These are phyloP conservation scores for Cephus rjabovi DNA, from an alignment of 2,888 invertebrate genomes.

Conservation along the genomic window DNA sequence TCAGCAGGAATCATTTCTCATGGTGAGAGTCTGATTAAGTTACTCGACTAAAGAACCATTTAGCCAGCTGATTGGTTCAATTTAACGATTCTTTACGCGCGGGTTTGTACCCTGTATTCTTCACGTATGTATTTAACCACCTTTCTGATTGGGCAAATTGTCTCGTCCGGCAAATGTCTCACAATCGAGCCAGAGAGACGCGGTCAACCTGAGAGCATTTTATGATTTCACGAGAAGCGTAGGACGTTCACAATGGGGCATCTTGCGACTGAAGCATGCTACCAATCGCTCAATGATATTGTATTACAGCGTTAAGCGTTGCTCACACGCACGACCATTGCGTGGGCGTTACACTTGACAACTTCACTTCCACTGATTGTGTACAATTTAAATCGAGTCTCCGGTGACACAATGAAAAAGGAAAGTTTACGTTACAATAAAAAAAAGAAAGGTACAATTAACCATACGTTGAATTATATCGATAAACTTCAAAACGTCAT, in stretches of 20 bases:
- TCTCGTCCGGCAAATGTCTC: conserved; percentile 57
- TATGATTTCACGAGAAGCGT: conserved; percentile 1
- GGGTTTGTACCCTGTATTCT: conserved; percentile 33
- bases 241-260: neutral
- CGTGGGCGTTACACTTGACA: neutral
- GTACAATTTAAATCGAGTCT: neutral
- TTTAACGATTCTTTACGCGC: conserved; percentile 49
- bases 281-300: neutral
- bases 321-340: neutral
- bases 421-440: neutral
- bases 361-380: neutral
- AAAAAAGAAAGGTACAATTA: neutral
- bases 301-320: neutral
- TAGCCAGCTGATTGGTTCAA: conserved; percentile 52
- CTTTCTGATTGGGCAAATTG: conserved; percentile 66
- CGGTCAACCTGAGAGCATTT: neutral
- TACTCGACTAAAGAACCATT: conserved; percentile 29
- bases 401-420: neutral
- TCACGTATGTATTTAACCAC: conserved; percentile 50
- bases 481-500: neutral
- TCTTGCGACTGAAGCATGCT: neutral
- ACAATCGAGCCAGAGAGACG: neutral
- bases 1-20: neutral
- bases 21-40: neutral
- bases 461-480: neutral